Base-by-base conservation (phyloP, 23 tunicate genomes). In the Ciona savignyi region DNA sequence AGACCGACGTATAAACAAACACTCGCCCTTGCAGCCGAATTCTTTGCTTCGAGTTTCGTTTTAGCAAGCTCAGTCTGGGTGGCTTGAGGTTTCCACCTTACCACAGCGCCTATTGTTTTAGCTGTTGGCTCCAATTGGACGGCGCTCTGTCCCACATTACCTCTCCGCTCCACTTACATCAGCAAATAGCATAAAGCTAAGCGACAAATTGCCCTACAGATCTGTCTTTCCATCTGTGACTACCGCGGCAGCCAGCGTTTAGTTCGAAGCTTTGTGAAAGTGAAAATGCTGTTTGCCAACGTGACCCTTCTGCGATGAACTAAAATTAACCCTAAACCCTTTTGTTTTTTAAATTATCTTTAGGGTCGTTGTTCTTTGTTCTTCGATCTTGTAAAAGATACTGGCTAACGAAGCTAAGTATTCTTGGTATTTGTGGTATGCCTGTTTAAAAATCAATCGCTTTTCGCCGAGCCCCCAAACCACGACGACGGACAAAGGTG, bases 401-500 rank as follows among this genome's bases (percentile, higher is more conserved):
- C 56, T 42, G 56, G 15, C 56, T 42, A 42, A 42, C 56, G 56
- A 42, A 42, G 56, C 9, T 15, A 42, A 15, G 56, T 15, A 42
- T 42, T 42, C 56, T 6, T 6, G 56, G 56, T 15, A 42, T 42
- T 42, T 15, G 9, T 6, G 15, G 56, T 42, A 42, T 42, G 56
- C 15, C 56, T 42, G 11, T 42, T 42, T 42, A 6, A 42, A 42
- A 9, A 9, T 42, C 11, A 42, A 42, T 6, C 15, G 15, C 11
- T 42, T n/a, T 42, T 42, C 56, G 56, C 56, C 56, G 15, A 42
- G 56, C 56, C 56, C 11, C 15, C 56, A 42, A 42, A 42, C 56
- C 56, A n/a, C 56, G 56, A 42, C 56, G 56, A 42, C 15, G 56
- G 56, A 42, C 56, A 42, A 42, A 42, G 56, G 56, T 42, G 56